Percentiles rank a stretch among this genome's conserved stretches.
Conservation (phyloP, 1,140 invertebrate species). For the Trigoniulus corallinus region DNA sequence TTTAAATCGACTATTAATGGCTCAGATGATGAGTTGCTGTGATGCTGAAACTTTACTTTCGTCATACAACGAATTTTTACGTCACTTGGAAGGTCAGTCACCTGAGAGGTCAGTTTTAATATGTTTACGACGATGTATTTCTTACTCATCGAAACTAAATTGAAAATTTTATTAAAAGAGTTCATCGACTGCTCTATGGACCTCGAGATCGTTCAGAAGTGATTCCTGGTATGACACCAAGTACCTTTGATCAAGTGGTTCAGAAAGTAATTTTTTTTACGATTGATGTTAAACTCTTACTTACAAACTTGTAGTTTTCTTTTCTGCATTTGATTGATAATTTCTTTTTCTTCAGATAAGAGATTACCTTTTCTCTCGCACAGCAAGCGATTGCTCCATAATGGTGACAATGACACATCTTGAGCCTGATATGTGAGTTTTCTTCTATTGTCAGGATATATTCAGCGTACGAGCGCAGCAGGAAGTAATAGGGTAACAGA, state of each 20-base stretch:
- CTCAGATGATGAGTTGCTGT: constrained; percentile 20
- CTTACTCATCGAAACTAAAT: no score
- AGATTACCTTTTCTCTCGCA: constrained; percentile 31
- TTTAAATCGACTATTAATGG: constrained; percentile 19
- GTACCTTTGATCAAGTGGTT: not conserved
- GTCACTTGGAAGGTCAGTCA: no score
- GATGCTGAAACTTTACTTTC: constrained; percentile 15
- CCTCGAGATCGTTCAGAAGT: not conserved
- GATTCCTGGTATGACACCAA: not conserved
- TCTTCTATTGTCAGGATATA: not conserved
- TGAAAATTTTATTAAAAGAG: no score
- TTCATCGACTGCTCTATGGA: not conserved
- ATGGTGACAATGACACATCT: constrained; percentile 29
- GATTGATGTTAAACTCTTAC: no score
- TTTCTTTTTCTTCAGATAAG: constrained; percentile 7
- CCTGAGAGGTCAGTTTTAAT: no score
- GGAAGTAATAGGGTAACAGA: no score
- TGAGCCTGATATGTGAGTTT: not conserved
- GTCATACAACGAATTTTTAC: not conserved
- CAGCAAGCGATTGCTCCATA: constrained; percentile 38
- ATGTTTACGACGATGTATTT: no score
- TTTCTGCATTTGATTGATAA: not conserved
- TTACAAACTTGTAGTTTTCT: no score
- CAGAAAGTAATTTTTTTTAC: not conserved
- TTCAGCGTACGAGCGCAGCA: no score